A percentile compares a stretch with the other conserved stretches of the same genome.
Conservation (phyloP, 2,113 vertebrate species). For the Zapus hudsonius region DNA sequence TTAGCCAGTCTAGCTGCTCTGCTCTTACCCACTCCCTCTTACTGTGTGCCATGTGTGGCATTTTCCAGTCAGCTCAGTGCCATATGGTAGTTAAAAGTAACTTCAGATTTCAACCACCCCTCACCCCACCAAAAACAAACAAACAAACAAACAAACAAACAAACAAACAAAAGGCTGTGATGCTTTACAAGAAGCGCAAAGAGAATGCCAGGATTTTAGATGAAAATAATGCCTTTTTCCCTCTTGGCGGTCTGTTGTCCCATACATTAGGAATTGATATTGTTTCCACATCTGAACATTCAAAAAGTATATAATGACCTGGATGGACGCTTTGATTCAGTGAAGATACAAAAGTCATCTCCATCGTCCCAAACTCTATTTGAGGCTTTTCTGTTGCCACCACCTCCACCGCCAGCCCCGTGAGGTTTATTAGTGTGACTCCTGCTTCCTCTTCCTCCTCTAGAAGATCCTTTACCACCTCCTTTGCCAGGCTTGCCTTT, state of each 20-base stretch:
- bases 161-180: background rate
- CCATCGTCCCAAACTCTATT: conserved; percentile 90
- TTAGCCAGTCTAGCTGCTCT: background rate
- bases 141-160: too few relatives aligned
- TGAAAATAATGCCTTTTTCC: background rate
- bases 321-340: conserved; percentile 82
- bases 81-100: conserved; percentile 2
- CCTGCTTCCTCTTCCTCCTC: conserved; percentile 75
- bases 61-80: background rate
- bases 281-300: background rate
- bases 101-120: background rate
- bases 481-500: conserved; percentile 93
- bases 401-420: conserved; percentile 71
- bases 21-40: background rate
- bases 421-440: conserved; percentile 85
- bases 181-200: background rate
- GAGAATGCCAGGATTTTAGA: background rate
- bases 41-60: background rate
- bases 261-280: background rate
- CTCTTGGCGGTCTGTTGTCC: background rate
- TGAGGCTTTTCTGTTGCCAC: conserved; percentile 88
- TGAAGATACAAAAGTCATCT: conserved; percentile 92
- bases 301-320: conserved; percentile 75
- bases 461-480: conserved; percentile 84
- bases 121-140: too few relatives aligned